Conservation (phyloP, 2,888 invertebrate species). For the Rotaria socialis region DNA sequence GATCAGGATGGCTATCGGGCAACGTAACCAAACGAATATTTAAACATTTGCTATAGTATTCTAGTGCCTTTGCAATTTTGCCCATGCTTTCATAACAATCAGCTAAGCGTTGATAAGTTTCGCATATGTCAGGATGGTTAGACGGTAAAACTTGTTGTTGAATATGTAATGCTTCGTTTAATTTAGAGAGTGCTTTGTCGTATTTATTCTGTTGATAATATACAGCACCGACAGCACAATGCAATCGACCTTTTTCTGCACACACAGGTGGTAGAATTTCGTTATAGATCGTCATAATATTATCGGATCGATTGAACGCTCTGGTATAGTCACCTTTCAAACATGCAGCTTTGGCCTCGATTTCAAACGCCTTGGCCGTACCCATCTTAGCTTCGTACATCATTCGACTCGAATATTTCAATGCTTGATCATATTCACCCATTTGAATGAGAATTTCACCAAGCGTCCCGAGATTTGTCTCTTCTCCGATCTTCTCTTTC, state of each 20-base stretch:
- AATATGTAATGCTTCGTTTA: neutral
- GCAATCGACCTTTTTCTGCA: neutral
- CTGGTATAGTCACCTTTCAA: too few species aligned
- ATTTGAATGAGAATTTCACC: neutral
- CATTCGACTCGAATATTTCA: neutral
- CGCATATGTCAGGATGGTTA: neutral
- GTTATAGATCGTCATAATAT: neutral
- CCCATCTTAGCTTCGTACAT: neutral
- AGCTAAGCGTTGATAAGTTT: neutral
- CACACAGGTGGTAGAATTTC: neutral
- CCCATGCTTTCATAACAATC: neutral
- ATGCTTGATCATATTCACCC: conserved; percentile 6
- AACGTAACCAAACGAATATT: neutral
- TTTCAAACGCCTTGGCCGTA: neutral
- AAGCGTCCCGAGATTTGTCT: neutral
- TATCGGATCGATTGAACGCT: too few species aligned
- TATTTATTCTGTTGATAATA: neutral
- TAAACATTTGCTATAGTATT: neutral
- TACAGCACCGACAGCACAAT: neutral
- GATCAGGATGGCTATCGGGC: neutral
- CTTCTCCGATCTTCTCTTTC: neutral
- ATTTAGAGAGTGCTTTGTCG: neutral
- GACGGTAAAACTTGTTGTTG: neutral
- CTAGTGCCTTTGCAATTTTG: neutral
- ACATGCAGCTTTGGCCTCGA: neutral